Evolutionary conservation across 2,113 vertebrate genomes (phyloP).

Genomic region (Microcebus ravelobensis): DNA sequence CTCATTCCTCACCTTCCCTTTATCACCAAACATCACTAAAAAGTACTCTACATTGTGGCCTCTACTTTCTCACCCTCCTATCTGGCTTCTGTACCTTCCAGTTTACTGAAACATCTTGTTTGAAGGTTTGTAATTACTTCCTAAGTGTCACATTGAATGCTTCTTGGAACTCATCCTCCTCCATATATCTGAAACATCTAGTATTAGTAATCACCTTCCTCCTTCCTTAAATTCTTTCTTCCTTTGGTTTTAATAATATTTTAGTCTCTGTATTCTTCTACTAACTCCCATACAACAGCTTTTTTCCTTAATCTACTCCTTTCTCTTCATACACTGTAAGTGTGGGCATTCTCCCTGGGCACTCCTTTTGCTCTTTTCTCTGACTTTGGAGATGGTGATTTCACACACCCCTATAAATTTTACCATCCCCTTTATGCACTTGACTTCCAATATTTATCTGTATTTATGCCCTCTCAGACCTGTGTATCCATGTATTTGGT

Average conservation of each 20-base stretch:
- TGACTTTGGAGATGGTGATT: neutral
- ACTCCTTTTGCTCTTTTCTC: neutral
- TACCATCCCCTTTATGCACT: neutral
- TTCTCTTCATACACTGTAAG: neutral
- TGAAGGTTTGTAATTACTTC: constrained; percentile 12
- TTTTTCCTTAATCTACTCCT: neutral
- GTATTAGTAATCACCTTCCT: neutral
- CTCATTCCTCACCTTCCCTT: neutral
- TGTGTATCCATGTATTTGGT: constrained; percentile 6
- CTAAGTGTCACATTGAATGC: neutral
- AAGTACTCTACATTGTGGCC: neutral
- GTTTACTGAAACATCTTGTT: neutral
- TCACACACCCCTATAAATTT: neutral
- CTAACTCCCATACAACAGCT: neutral
- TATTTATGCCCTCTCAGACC: neutral
- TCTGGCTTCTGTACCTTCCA: neutral
- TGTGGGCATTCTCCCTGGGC: neutral
- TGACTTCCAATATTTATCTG: constrained; percentile 15
- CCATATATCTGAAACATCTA: neutral
- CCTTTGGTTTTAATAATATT: neutral
- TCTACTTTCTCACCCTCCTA: neutral
- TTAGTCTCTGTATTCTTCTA: neutral
- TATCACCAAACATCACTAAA: neutral
- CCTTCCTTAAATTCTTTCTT: constrained; percentile 16
- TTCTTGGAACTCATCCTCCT: neutral